These are phyloP conservation scores for Sterrhoptilus dennistouni DNA, from an alignment of 2,113 vertebrate species.

Conservation along the genomic window DNA sequence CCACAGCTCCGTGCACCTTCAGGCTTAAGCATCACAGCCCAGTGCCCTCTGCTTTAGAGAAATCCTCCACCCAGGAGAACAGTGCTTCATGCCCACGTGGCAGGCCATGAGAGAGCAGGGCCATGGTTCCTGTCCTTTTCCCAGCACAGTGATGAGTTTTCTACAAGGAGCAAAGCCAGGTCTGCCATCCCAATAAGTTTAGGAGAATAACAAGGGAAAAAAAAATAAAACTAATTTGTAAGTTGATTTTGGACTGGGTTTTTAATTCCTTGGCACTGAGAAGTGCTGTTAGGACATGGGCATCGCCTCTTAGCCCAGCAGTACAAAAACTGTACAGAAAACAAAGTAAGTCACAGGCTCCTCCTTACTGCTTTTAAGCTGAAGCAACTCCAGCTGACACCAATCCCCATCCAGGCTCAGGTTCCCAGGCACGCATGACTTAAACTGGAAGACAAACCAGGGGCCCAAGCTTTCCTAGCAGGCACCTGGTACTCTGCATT, in stretches of 20 bases:
- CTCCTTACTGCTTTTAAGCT: background rate
- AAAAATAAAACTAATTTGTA: background rate
- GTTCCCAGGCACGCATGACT: background rate
- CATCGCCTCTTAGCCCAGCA: background rate
- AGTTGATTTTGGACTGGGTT: background rate
- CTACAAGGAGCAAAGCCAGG: background rate
- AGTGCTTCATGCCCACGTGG: rapidly evolving
- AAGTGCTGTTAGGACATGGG: background rate
- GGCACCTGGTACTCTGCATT: background rate
- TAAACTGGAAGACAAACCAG: background rate
- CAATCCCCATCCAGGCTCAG: background rate
- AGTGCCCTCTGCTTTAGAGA: background rate
- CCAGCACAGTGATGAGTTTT: background rate
- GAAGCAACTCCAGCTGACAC: background rate
- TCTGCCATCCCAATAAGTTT: background rate
- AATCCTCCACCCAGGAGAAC: background rate
- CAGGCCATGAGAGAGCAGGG: rapidly evolving
- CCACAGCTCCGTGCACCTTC: background rate
- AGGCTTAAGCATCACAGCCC: background rate
- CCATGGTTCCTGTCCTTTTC: rapidly evolving
- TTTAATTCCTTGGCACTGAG: background rate
- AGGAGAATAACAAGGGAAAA: background rate
- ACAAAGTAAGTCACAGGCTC: background rate
- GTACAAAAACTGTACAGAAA: background rate
- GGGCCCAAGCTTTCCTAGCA: background rate